Evolutionary conservation across 2,888 invertebrate genomes (phyloP).

Genomic region (Plemyria rubiginata): DNA sequence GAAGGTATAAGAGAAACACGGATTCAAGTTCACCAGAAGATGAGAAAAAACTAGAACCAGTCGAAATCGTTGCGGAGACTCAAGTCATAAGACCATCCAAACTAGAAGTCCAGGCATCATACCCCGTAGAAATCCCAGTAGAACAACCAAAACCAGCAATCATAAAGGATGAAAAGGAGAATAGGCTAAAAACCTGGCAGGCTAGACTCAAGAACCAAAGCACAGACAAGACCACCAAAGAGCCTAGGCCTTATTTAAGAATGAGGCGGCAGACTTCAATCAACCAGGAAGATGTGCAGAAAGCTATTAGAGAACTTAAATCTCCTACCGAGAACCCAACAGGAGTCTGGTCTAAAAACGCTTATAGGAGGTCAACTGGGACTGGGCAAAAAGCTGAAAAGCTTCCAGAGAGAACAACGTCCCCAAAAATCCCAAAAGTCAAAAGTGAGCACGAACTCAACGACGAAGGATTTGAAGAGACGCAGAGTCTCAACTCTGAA

Average conservation of each 20-base stretch:
- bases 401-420: slow-evolving; percentile 66
- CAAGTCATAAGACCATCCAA: slow-evolving; percentile 81
- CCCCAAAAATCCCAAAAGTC: slow-evolving; percentile 81
- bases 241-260: slow-evolving; percentile 77
- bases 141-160: slow-evolving; percentile 70
- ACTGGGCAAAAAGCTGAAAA: slow-evolving; percentile 57
- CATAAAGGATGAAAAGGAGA: slow-evolving; percentile 83
- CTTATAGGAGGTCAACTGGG: slow-evolving; percentile 68
- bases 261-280: slow-evolving; percentile 88
- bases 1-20: slow-evolving; percentile 89
- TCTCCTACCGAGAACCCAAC: slow-evolving; percentile 86
- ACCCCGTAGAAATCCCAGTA: slow-evolving; percentile 70
- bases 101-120: slow-evolving; percentile 81
- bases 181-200: slow-evolving; percentile 88
- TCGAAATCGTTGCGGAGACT: slow-evolving; percentile 82
- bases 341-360: slow-evolving; percentile 85
- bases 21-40: slow-evolving; percentile 85
- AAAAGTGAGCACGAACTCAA: slow-evolving; percentile 89
- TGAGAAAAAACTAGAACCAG: slow-evolving; percentile 76
- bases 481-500: slow-evolving; percentile 94
- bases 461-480: slow-evolving; percentile 96
- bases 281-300: slow-evolving; percentile 88
- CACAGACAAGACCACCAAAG: slow-evolving; percentile 78
- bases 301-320: slow-evolving; percentile 87
- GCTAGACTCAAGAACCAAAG: slow-evolving; percentile 87